phyloP scores from a whole-genome alignment of 2,888 invertebrate genomes.

The Epinotia bilunana region DNA sequence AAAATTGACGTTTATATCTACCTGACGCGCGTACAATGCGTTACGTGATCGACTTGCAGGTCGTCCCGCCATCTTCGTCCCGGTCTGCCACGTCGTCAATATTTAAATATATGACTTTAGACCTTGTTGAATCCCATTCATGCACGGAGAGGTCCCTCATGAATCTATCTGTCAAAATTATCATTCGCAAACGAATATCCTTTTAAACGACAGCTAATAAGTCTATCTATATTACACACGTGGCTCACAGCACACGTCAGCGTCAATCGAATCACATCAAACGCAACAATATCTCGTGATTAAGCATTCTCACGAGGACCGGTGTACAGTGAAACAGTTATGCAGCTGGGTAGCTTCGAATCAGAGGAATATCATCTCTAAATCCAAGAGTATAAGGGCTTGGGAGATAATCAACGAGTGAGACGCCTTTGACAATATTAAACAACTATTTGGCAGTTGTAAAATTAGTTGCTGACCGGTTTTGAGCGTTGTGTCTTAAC shows the following conservation, averaged over 20 bases:
- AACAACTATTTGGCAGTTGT: background rate
- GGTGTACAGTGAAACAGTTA: slow-evolving; percentile 14
- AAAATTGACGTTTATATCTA: no score
- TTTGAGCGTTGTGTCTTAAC: background rate
- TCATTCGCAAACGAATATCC: background rate
- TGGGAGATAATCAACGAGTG: background rate
- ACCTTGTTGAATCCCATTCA: background rate
- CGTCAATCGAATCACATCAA: slow-evolving; percentile 65
- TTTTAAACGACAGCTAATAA: slow-evolving; percentile 15
- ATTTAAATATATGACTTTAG: background rate
- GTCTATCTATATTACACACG: background rate
- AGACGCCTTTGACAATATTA: background rate
- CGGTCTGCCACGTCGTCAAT: no score
- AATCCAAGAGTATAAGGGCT: background rate
- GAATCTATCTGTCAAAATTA: slow-evolving; percentile 1
- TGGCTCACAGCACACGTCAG: slow-evolving; percentile 55
- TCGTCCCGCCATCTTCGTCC: no score
- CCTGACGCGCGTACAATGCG: no score
- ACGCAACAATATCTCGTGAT: slow-evolving; percentile 49
- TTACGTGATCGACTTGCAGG: no score
- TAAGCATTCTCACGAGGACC: slow-evolving; percentile 52
- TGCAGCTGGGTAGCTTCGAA: background rate
- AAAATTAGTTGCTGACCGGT: background rate
- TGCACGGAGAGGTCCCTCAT: background rate
- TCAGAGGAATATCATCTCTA: slow-evolving; percentile 11